phyloP scores from a whole-genome alignment of 30 jellyfish, hydroid and myxozoan genomes.

The Morbakka virulenta region DNA sequence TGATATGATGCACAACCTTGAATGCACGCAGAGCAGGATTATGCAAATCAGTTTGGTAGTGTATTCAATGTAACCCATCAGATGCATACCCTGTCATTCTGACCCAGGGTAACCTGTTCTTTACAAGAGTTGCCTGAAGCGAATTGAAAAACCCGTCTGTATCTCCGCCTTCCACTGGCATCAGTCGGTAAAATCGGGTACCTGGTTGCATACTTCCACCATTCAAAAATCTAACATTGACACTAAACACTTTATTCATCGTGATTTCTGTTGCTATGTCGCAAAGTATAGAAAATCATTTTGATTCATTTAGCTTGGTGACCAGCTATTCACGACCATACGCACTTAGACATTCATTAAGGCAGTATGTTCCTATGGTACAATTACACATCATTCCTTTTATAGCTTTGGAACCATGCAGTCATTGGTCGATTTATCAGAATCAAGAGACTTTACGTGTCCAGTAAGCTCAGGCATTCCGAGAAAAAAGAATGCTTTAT shows the following conservation, averaged over 20 bases:
- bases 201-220: neutral
- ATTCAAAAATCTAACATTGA: slow-evolving; percentile 4
- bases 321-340: slow-evolving; percentile 11
- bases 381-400: slow-evolving; percentile 18
- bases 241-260: slow-evolving; percentile 1
- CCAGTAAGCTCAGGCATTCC: too few relatives aligned
- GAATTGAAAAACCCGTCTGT: slow-evolving; percentile 21
- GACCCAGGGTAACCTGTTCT: slow-evolving; percentile 11
- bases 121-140: neutral
- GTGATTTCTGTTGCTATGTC: slow-evolving; percentile 45
- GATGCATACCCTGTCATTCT: slow-evolving; percentile 44
- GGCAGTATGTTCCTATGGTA: slow-evolving; percentile 19
- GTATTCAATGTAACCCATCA: slow-evolving; percentile 35
- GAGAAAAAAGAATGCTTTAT: too few relatives aligned
- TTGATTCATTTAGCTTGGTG: slow-evolving; percentile 15
- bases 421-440: too few relatives aligned
- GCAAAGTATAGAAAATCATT: slow-evolving; percentile 43
- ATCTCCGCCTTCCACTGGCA: slow-evolving; percentile 28
- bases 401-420: slow-evolving; percentile 26
- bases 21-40: slow-evolving; percentile 28
- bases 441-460: too few relatives aligned
- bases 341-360: slow-evolving; percentile 29
- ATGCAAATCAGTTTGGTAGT: too few relatives aligned
- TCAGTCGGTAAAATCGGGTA: slow-evolving; percentile 12
- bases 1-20: slow-evolving; percentile 9